Conservation (phyloP, 1,140 invertebrate genomes). For the Philaenus spumarius region DNA sequence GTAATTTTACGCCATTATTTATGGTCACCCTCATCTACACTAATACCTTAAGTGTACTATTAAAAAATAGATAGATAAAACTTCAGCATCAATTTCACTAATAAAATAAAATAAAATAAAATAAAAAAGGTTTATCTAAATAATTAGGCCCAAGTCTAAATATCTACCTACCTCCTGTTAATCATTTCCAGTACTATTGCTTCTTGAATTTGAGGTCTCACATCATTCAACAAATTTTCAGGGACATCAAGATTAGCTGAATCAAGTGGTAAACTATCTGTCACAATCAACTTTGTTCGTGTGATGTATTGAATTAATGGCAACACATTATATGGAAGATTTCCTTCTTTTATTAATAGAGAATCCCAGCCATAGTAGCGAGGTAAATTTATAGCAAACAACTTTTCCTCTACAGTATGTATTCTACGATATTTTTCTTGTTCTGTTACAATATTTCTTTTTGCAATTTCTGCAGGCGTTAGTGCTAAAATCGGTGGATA, state of each 20-base stretch:
- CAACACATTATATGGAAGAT: slow-evolving; percentile 58
- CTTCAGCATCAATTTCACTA: too few species aligned
- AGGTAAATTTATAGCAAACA: slow-evolving; percentile 71
- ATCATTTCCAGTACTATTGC: slow-evolving; percentile 49
- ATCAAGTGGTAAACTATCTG: slow-evolving; percentile 43
- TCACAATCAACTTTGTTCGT: slow-evolving; percentile 53
- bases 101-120: too few species aligned
- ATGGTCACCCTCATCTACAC: too few species aligned
- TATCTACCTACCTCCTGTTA: slow-evolving; percentile 45
- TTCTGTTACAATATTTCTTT: slow-evolving; percentile 13
- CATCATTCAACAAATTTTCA: slow-evolving; percentile 40
- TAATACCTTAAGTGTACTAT: too few species aligned
- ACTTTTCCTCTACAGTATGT: slow-evolving; percentile 72
- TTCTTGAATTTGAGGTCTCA: slow-evolving; percentile 52
- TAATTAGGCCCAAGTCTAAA: too few species aligned
- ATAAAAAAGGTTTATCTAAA: too few species aligned
- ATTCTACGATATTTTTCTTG: slow-evolving; percentile 47
- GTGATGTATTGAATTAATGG: slow-evolving; percentile 62
- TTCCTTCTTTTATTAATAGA: slow-evolving; percentile 50
- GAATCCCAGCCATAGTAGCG: slow-evolving; percentile 68
- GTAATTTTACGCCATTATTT: too few species aligned
- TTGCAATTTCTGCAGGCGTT: neutral
- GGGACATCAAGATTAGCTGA: slow-evolving; percentile 30
- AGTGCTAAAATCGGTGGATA: slow-evolving; percentile 25
- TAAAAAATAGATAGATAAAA: too few species aligned